Evolutionary conservation across 2,797 vertebrate species (phyloP).

Genomic region (Gallirallus australis): DNA sequence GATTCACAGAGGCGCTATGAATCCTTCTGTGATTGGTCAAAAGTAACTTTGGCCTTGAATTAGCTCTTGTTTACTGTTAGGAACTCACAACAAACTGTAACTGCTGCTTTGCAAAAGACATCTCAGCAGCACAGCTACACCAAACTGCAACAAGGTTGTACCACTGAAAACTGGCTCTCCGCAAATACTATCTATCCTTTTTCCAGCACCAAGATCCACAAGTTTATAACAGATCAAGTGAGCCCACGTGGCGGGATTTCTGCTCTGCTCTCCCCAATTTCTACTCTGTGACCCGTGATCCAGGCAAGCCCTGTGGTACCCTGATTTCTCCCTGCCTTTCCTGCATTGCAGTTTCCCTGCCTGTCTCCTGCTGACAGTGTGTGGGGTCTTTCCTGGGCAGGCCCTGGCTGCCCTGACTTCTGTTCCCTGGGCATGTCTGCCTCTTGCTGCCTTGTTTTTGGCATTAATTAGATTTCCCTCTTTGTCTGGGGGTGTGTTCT

Average conservation of each 20-base stretch:
- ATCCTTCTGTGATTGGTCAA: too few species aligned
- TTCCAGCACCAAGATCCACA: not conserved
- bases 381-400: not conserved
- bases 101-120: too few species aligned
- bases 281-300: not conserved
- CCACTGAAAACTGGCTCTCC: not conserved
- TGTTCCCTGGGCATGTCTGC: not conserved
- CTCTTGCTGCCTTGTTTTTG: not conserved
- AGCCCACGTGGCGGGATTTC: not conserved
- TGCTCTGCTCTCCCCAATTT: not conserved
- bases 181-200: not conserved
- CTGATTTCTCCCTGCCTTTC: not conserved
- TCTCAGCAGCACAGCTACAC: too few species aligned
- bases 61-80: too few species aligned
- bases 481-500: not conserved
- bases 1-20: too few species aligned
- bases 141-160: not conserved
- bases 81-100: too few species aligned
- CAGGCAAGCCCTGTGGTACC: not conserved
- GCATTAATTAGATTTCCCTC: not conserved
- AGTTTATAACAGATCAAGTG: not conserved
- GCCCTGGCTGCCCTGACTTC: not conserved
- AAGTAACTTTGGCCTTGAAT: too few species aligned
- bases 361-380: not conserved
- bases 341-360: not conserved